phyloP scores from a whole-genome alignment of 2,888 invertebrate genomes.

The Drosophila sordidula region DNA sequence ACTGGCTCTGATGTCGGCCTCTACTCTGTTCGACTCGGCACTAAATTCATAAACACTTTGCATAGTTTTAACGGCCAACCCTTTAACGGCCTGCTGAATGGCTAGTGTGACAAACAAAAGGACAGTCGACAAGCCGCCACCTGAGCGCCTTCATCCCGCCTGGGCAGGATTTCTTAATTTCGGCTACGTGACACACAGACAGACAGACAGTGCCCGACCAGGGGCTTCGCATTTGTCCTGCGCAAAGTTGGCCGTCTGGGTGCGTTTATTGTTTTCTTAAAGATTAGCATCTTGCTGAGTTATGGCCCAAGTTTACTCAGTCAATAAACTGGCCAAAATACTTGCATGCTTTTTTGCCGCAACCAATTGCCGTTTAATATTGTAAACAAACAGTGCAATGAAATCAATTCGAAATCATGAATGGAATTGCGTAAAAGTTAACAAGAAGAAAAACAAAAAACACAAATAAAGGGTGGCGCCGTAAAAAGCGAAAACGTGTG shows the following conservation, averaged over 20 bases:
- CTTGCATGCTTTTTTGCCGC: conserved; percentile 18
- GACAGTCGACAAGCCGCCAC: conserved; percentile 45
- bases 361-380: conserved; percentile 8
- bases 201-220: not conserved
- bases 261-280: conserved; percentile 66
- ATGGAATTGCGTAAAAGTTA: conserved; percentile 59
- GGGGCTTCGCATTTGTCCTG: conserved; percentile 54
- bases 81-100: conserved; percentile 25
- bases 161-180: conserved; percentile 58
- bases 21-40: conserved; percentile 32
- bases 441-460: conserved; percentile 20
- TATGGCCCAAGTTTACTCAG: conserved; percentile 58
- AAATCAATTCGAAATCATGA: conserved; percentile 67
- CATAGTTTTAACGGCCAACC: conserved; percentile 69
- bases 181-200: conserved; percentile 54
- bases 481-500: conserved; percentile 66
- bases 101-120: conserved; percentile 73
- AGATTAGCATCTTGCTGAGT: conserved; percentile 74
- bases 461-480: conserved; percentile 9
- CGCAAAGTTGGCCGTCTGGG: conserved; percentile 41
- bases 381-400: conserved; percentile 33
- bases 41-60: conserved; percentile 82
- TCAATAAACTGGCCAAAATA: conserved; percentile 40
- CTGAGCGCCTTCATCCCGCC: conserved; percentile 34
- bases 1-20: conserved; percentile 36